Percentiles rank a stretch among this genome's conserved stretches.
Conservation (phyloP, 2,888 invertebrate species). For the Drosophila anomelani region DNA sequence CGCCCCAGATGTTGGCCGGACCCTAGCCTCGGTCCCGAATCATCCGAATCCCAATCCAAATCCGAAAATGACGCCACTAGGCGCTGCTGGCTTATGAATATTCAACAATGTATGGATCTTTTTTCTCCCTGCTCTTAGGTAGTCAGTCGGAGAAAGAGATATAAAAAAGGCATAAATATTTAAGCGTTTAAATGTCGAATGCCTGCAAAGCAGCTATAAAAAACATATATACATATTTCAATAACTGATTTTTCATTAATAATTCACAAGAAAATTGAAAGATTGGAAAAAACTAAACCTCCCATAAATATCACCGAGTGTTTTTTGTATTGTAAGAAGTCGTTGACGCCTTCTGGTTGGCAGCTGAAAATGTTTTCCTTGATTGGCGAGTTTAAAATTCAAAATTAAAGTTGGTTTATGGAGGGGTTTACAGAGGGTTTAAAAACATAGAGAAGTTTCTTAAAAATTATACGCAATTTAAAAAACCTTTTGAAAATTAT, state of each 20-base stretch:
- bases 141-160: constrained; percentile 51
- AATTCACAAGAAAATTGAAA: constrained; percentile 68
- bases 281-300: constrained; percentile 17
- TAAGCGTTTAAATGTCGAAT: constrained; percentile 67
- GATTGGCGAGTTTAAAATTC: constrained; percentile 41
- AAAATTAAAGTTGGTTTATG: constrained; percentile 4
- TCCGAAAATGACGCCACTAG: constrained; percentile 69
- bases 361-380: constrained; percentile 43
- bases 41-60: constrained; percentile 42
- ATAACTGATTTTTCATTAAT: constrained; percentile 72
- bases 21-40: constrained; percentile 3
- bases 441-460: background rate
- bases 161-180: constrained; percentile 69
- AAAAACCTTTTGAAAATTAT: background rate
- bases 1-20: constrained; percentile 64
- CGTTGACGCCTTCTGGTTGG: constrained; percentile 59
- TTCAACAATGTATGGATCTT: constrained; percentile 53
- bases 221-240: constrained; percentile 67
- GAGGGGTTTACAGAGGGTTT: background rate
- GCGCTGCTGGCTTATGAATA: constrained; percentile 70
- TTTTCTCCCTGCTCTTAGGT: constrained; percentile 31
- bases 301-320: constrained; percentile 20
- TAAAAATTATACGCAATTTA: background rate
- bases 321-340: constrained; percentile 34
- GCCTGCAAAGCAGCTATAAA: constrained; percentile 67